These are phyloP conservation scores for Pseudolaguvia tuberculata DNA, from an alignment of 2,113 vertebrate genomes.

Conservation along the genomic window DNA sequence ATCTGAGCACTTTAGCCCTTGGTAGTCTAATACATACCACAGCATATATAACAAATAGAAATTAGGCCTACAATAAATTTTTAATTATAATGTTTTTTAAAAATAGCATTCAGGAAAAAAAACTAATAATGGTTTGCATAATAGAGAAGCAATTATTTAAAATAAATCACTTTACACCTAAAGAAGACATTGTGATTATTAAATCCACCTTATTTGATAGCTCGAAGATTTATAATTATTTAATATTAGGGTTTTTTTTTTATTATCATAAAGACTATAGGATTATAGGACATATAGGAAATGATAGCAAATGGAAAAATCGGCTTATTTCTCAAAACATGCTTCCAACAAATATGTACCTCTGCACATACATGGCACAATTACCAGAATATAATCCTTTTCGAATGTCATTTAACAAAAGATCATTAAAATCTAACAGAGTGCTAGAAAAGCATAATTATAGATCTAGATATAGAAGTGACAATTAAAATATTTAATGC, in stretches of 20 bases:
- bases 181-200: not conserved
- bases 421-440: conserved; percentile 2
- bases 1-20: not conserved
- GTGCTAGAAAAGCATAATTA: conserved; percentile 7
- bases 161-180: not conserved
- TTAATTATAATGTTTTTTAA: not conserved
- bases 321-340: not conserved
- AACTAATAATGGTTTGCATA: not conserved
- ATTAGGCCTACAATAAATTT: not conserved
- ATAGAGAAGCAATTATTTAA: not conserved
- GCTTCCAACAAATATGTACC: not conserved
- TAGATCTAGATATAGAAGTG: not conserved
- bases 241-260: not conserved
- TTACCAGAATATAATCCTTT: not conserved
- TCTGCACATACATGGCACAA: conserved; percentile 3
- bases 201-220: not conserved
- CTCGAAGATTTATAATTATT: not conserved
- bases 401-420: conserved; percentile 12
- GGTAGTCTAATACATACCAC: not conserved
- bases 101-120: not conserved
- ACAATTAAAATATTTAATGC: conserved; percentile 1
- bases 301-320: not conserved
- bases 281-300: not conserved
- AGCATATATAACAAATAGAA: conserved; percentile 1
- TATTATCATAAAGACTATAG: not conserved